Evolutionary conservation across 2,797 vertebrate species (phyloP).

Genomic region (Allobates femoralis): DNA sequence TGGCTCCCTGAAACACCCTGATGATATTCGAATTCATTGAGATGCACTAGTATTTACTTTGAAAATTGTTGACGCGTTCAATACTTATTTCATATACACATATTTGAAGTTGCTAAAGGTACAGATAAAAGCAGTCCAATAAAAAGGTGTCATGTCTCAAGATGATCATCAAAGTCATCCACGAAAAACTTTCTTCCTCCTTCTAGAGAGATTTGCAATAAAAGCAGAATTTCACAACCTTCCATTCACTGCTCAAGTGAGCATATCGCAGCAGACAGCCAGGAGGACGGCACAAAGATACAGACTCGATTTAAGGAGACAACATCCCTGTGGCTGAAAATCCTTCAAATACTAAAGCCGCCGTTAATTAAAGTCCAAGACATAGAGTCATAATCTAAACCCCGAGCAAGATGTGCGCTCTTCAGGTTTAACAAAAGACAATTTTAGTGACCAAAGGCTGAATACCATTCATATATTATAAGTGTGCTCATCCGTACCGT

Average conservation of each 20-base stretch:
- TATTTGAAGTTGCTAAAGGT: neutral
- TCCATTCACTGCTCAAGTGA: slow-evolving; percentile 61
- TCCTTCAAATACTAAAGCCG: slow-evolving; percentile 72
- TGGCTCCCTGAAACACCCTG: too few species aligned
- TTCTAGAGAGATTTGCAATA: slow-evolving; percentile 23
- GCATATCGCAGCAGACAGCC: slow-evolving; percentile 71
- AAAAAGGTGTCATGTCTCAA: slow-evolving; percentile 1
- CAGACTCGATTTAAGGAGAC: slow-evolving; percentile 69
- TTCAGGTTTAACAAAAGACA: neutral
- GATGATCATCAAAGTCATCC: neutral
- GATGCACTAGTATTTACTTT: too few species aligned
- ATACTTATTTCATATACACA: too few species aligned
- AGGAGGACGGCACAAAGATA: slow-evolving; percentile 72
- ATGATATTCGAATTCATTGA: too few species aligned
- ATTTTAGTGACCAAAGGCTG: neutral
- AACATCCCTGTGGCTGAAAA: slow-evolving; percentile 72
- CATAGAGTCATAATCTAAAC: slow-evolving; percentile 12
- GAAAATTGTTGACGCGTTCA: too few species aligned
- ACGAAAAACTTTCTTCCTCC: slow-evolving; percentile 7
- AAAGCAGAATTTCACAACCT: neutral
- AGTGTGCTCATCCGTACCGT: too few species aligned
- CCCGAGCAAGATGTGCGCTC: neutral
- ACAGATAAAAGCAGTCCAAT: neutral
- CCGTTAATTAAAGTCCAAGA: slow-evolving; percentile 73
- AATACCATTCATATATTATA: neutral